Percentiles rank a stretch among this genome's conserved stretches.
Evolutionary conservation across 2,113 vertebrate species (phyloP).

Genomic region (Sorex fumeus): DNA sequence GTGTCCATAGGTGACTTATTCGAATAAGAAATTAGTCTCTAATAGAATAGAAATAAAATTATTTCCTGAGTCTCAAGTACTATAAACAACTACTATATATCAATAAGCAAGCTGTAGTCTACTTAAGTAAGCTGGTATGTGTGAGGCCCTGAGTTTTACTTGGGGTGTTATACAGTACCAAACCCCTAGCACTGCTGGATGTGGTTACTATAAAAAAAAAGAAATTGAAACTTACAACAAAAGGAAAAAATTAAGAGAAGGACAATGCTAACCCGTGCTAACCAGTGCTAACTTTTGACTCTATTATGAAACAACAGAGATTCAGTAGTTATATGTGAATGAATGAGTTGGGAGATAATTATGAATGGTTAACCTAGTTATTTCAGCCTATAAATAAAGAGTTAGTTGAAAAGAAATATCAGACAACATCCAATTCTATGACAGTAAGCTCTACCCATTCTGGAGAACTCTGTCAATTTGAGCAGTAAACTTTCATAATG

Average conservation of each 20-base stretch:
- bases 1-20: neutral
- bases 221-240: neutral
- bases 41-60: neutral
- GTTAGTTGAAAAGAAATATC: conserved; percentile 57
- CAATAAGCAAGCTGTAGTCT: conserved; percentile 28
- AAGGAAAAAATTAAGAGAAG: neutral
- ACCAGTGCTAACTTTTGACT: neutral
- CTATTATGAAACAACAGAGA: neutral
- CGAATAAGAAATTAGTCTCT: neutral
- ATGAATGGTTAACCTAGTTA: conserved; percentile 20
- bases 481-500: conserved; percentile 15
- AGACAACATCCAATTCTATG: neutral
- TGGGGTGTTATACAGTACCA: too few species aligned
- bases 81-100: neutral
- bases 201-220: too few species aligned
- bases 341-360: conserved; percentile 27
- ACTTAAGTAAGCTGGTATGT: neutral
- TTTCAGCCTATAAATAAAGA: conserved; percentile 55
- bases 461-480: conserved; percentile 50
- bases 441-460: conserved; percentile 11
- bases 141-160: too few species aligned
- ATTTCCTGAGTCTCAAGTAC: conserved; percentile 25
- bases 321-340: conserved; percentile 9
- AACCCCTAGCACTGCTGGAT: too few species aligned
- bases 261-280: neutral